phyloP scores from a whole-genome alignment of 1,140 invertebrate species.

The Calephelis nemesis region DNA sequence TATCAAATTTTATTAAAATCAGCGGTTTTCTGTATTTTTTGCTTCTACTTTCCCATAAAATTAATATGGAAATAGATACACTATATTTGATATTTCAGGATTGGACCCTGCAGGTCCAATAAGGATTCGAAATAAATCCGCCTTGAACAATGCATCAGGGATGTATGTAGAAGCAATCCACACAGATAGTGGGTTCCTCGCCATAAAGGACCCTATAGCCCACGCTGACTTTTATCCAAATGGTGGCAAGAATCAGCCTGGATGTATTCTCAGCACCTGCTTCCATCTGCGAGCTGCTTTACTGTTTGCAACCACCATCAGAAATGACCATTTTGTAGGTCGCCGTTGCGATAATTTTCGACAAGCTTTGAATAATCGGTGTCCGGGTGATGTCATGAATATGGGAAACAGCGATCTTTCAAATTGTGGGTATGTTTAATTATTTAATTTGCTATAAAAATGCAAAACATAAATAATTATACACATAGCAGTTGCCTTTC shows the following conservation, averaged over 20 bases:
- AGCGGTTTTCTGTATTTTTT: neutral
- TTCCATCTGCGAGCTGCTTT: conserved; percentile 76
- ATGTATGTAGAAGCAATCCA: conserved; percentile 82
- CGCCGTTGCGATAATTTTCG: conserved; percentile 52
- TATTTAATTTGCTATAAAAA: no score
- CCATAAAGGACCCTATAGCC: conserved; percentile 60
- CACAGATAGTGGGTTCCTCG: conserved; percentile 75
- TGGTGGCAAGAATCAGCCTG: conserved; percentile 83
- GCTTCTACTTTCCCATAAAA: no score
- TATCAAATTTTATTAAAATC: neutral
- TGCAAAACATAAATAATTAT: no score
- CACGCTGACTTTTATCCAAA: conserved; percentile 81
- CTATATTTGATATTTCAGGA: conserved; percentile 49
- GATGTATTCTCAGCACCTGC: conserved; percentile 79
- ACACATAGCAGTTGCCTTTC: no score
- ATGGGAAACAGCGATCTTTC: conserved; percentile 55
- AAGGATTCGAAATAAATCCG: conserved; percentile 54
- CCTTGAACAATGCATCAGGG: conserved; percentile 75
- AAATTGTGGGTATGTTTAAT: conserved; percentile 44
- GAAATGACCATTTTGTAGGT: conserved; percentile 61
- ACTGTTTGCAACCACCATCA: conserved; percentile 79
- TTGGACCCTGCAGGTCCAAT: conserved; percentile 84
- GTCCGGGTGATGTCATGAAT: conserved; percentile 41
- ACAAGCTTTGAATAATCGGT: conserved; percentile 43
- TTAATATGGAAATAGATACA: neutral